Evolutionary conservation across 1,140 invertebrate species (phyloP).

Genomic region (Odontomachus brunneus): DNA sequence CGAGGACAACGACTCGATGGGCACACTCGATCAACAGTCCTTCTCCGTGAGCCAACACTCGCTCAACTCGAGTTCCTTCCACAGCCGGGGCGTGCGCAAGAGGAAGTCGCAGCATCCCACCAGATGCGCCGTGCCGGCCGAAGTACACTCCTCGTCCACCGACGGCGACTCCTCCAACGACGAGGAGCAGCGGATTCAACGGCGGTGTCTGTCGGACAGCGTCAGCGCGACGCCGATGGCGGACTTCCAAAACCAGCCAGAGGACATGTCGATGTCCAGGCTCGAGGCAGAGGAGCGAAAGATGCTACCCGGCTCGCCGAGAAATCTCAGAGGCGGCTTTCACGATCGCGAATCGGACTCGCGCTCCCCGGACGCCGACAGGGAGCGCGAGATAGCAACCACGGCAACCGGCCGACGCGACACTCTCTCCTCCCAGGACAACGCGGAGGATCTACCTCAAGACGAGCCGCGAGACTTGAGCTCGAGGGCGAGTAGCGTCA

Average conservation of each 20-base stretch:
- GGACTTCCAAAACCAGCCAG: constrained; percentile 86
- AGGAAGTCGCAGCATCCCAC: constrained; percentile 97
- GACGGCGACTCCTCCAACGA: constrained; percentile 90
- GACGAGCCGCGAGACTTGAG: constrained; percentile 83
- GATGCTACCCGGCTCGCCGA: constrained; percentile 73
- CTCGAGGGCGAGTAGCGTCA: constrained; percentile 79
- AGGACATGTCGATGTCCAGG: constrained; percentile 87
- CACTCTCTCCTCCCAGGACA: constrained; percentile 49
- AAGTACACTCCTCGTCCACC: constrained; percentile 87
- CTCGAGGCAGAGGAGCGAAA: constrained; percentile 80
- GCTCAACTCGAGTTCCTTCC: constrained; percentile 76
- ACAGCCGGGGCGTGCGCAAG: constrained; percentile 88
- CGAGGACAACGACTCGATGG: constrained; percentile 88
- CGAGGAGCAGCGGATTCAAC: constrained; percentile 73
- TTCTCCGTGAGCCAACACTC: constrained; percentile 76
- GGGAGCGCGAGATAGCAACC: constrained; percentile 36
- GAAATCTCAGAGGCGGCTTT: constrained; percentile 43
- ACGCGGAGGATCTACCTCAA: constrained; percentile 69
- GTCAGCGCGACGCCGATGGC: constrained; percentile 31
- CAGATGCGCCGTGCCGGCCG: constrained; percentile 89
- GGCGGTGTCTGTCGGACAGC: constrained; percentile 56
- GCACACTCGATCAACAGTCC: constrained; percentile 77
- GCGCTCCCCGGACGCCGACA: constrained; percentile 65
- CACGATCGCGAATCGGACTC: constrained; percentile 69
- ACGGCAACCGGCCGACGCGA: constrained; percentile 50